Conservation (phyloP, 2,888 invertebrate genomes). For the Chloroclystis v-ata region DNA sequence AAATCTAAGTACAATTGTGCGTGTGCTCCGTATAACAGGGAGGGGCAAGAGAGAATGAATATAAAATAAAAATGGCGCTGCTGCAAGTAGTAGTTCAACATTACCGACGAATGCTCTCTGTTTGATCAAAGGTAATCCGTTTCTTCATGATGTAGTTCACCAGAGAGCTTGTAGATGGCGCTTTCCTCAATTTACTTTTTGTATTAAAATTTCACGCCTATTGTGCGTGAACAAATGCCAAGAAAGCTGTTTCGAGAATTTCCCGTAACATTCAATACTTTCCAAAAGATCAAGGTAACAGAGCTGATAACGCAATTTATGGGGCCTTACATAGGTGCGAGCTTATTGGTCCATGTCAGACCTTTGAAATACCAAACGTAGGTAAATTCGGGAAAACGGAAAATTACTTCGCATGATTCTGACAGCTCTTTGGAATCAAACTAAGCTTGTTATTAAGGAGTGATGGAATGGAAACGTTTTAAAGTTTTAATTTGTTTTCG, state of each 20-base stretch:
- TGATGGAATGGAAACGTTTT: constrained; percentile 19
- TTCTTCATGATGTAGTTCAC: too few species aligned
- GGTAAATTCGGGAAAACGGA: constrained; percentile 27
- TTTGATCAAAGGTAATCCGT: too few species aligned
- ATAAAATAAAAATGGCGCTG: too few species aligned
- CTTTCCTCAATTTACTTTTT: too few species aligned
- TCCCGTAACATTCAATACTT: background rate
- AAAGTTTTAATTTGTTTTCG: constrained; percentile 23
- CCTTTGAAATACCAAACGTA: constrained; percentile 23
- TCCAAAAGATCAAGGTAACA: constrained; percentile 5
- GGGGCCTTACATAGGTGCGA: constrained; percentile 12
- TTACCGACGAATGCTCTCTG: too few species aligned
- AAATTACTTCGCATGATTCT: constrained; percentile 39
- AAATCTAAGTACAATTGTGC: too few species aligned
- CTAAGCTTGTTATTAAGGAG: constrained; percentile 25
- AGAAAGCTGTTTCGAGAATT: background rate
- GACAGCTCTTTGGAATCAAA: constrained; percentile 37
- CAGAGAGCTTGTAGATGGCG: too few species aligned
- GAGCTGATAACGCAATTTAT: constrained; percentile 7
- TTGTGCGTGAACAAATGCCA: background rate
- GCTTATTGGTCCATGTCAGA: constrained; percentile 22
- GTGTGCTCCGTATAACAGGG: too few species aligned
- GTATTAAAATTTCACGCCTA: too few species aligned
- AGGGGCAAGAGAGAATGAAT: too few species aligned
- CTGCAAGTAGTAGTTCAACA: too few species aligned